phyloP scores from a whole-genome alignment of 2,113 vertebrate species.

The Illadopsis cleaveri region DNA sequence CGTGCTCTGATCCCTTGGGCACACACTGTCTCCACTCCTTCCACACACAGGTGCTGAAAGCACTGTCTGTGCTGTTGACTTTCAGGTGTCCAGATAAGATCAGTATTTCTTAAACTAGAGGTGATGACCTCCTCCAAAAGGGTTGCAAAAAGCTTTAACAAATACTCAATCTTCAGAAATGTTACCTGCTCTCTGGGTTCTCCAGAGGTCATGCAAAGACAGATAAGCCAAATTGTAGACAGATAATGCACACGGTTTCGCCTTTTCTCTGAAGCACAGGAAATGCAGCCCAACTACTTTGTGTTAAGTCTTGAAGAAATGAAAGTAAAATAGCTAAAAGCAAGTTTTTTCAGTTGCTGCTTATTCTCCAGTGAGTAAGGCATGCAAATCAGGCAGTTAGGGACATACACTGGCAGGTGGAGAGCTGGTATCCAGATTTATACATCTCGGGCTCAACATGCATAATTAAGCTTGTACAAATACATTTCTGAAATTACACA shows the following conservation, averaged over 20 bases:
- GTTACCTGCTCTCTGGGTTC: background rate
- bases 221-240: background rate
- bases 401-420: background rate
- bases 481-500: background rate
- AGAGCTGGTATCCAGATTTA: background rate
- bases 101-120: conserved; percentile 2
- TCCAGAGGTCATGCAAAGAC: background rate
- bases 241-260: background rate
- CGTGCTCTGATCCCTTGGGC: background rate
- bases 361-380: background rate
- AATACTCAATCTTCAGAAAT: background rate
- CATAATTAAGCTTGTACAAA: conserved; percentile 13
- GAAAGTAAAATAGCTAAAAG: background rate
- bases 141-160: background rate
- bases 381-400: conserved; percentile 32
- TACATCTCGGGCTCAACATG: background rate
- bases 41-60: background rate
- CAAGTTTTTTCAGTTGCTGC: background rate
- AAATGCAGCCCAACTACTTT: background rate
- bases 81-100: background rate
- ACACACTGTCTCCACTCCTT: fast-evolving
- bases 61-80: background rate
- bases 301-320: background rate
- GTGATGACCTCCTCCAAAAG: background rate
- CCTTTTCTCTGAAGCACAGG: background rate